Percentiles rank a stretch among this genome's conserved stretches.
These are phyloP conservation scores for Zootoca vivipara DNA, from an alignment of 2,113 vertebrate genomes.

Conservation along the genomic window DNA sequence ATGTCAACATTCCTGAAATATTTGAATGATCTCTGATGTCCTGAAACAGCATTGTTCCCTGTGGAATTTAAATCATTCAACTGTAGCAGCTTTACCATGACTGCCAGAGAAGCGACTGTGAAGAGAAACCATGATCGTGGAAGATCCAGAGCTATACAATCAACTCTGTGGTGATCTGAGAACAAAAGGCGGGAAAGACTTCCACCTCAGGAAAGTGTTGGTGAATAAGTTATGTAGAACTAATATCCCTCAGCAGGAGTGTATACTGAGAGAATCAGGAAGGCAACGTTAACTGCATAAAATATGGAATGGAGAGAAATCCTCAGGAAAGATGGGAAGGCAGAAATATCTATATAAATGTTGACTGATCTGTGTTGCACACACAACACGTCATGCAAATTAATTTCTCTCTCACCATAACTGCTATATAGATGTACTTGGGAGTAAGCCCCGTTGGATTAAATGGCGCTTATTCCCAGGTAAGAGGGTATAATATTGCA, in stretches of 20 bases:
- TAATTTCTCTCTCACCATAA: too few relatives aligned
- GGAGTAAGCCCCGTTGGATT: too few relatives aligned
- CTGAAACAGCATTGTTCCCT: not conserved
- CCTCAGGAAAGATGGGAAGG: not conserved
- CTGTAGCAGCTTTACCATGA: not conserved
- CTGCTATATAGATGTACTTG: too few relatives aligned
- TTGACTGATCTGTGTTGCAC: too few relatives aligned
- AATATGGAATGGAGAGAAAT: not conserved
- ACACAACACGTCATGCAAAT: too few relatives aligned
- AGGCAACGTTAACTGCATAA: not conserved
- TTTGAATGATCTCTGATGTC: not conserved
- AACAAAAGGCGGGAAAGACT: not conserved
- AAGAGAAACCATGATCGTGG: not conserved
- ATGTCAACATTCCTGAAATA: conserved; percentile 4
- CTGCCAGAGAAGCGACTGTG: not conserved
- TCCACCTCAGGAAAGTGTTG: not conserved
- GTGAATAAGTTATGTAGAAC: too few relatives aligned
- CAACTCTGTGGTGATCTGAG: not conserved
- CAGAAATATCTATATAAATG: too few relatives aligned
- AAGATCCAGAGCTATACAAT: not conserved
- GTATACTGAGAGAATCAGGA: not conserved
- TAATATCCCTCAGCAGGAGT: not conserved
- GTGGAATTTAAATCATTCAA: not conserved
- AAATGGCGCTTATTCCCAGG: not conserved
- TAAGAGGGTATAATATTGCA: not conserved